Base-by-base conservation (phyloP, 2,797 vertebrate genomes). In the Chelon auratus region DNA sequence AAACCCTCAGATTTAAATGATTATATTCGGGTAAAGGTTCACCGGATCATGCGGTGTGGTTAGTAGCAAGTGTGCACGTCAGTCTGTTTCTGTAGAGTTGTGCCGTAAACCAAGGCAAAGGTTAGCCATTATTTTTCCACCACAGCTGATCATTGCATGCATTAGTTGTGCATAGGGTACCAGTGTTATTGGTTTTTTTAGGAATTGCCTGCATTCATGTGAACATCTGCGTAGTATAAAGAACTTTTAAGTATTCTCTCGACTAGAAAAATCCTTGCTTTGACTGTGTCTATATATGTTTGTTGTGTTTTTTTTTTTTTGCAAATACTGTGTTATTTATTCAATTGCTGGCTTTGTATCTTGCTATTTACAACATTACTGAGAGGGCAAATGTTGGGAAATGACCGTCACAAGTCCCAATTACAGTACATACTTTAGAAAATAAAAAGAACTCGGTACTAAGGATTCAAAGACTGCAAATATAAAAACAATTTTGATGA, bases 311-410 rank as follows among this genome's bases (percentile, higher is more conserved):
- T 22, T 82, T 86, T 39, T 80, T 81, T 88, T 83, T 87, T 87
- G 80, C 80, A 87, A 86, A 87, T 75, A 82, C 72, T 72, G 69
- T 78, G 42, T 72, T 72, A 61, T 58, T 53, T 82, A 72, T 71
- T 91, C 52, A 89, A 68, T 76, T 88, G 91, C 90, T 93, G 92
- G 90, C 87, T 90, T 91, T 84, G 80, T 87, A 75, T 89, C 80
- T 83, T 51, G 80, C 77, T 90, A 90, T 91, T 78, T 91, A 92
- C 88, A 92, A 33, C 56, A 22, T 74, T 72, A 83, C 70, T 53
- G 68, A 83, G 80, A 88, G 89, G 82, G 84, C 74, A 77, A 69
- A 71, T 76, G 54, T 77, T 77, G 83, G 85, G 87, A 87, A 80
- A 83, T 84, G 77, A 86, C 75, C 33, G 54, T 85, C 45, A 89